Evolutionary conservation across 2,797 vertebrate genomes (phyloP).

Genomic region (Esox lucius): DNA sequence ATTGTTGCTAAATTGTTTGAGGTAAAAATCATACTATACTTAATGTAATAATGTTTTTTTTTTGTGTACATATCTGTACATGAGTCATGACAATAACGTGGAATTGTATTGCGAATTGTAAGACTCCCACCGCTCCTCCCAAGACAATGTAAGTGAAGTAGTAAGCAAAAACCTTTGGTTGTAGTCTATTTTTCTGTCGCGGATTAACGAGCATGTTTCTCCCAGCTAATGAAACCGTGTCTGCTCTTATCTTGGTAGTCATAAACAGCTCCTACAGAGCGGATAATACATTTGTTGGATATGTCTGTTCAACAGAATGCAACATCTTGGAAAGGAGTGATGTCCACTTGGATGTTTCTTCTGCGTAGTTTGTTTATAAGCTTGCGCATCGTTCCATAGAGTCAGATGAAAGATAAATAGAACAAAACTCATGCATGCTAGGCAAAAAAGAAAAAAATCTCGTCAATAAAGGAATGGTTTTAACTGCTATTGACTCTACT

Average conservation of each 20-base stretch:
- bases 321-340: slow-evolving; percentile 8
- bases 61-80: not conserved
- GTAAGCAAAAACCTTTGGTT: slow-evolving; percentile 33
- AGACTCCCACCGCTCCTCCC: slow-evolving; percentile 1
- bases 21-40: not conserved
- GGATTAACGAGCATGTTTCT: slow-evolving; percentile 51
- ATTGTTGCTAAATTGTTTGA: not conserved
- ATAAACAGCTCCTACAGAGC: slow-evolving; percentile 36
- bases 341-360: not conserved
- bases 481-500: no score
- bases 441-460: no score
- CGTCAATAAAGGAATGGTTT: no score
- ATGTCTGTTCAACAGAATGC: slow-evolving; percentile 15
- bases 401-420: no score
- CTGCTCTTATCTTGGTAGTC: slow-evolving; percentile 53
- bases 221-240: slow-evolving; percentile 48
- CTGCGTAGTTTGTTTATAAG: not conserved
- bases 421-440: no score
- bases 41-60: not conserved
- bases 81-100: not conserved
- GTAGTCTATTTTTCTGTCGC: slow-evolving; percentile 26
- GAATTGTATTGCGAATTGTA: not conserved
- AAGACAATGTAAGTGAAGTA: slow-evolving; percentile 38
- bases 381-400: no score
- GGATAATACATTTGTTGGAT: slow-evolving; percentile 44